These are phyloP conservation scores for Ceyx erithaca DNA, from an alignment of 2,797 vertebrate genomes.

Conservation along the genomic window DNA sequence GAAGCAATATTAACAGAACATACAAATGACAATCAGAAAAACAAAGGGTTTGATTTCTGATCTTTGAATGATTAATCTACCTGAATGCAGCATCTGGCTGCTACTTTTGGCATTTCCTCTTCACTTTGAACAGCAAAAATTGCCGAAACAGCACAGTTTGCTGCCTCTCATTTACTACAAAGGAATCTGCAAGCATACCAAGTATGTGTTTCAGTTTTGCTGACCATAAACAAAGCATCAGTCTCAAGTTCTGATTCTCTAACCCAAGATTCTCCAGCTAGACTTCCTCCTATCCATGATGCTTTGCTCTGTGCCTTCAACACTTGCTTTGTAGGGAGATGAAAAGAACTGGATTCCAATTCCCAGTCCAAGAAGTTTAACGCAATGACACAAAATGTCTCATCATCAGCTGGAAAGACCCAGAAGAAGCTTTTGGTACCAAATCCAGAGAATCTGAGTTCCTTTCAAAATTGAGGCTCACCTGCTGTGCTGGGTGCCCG, in stretches of 20 bases:
- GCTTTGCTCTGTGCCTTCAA: background rate
- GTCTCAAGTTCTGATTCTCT: background rate
- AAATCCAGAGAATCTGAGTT: background rate
- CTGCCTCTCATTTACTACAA: background rate
- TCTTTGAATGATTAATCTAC: background rate
- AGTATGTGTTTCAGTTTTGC: background rate
- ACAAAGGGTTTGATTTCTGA: background rate
- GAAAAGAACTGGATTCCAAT: background rate
- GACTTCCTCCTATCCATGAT: background rate
- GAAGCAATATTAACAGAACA: background rate
- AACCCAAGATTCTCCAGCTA: background rate
- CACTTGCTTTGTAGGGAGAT: background rate
- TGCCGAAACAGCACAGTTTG: background rate
- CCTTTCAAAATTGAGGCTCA: background rate
- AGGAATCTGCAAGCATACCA: background rate
- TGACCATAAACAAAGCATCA: background rate
- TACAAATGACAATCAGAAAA: background rate
- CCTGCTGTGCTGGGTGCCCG: fast-evolving
- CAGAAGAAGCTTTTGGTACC: background rate
- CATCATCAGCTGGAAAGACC: background rate
- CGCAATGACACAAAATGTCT: background rate
- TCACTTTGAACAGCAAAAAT: background rate
- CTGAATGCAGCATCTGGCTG: background rate
- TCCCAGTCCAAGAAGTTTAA: background rate
- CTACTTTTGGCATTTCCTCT: background rate